Evolutionary conservation across 2,888 invertebrate genomes (phyloP).

Genomic region (Nasonovia ribisnigri): DNA sequence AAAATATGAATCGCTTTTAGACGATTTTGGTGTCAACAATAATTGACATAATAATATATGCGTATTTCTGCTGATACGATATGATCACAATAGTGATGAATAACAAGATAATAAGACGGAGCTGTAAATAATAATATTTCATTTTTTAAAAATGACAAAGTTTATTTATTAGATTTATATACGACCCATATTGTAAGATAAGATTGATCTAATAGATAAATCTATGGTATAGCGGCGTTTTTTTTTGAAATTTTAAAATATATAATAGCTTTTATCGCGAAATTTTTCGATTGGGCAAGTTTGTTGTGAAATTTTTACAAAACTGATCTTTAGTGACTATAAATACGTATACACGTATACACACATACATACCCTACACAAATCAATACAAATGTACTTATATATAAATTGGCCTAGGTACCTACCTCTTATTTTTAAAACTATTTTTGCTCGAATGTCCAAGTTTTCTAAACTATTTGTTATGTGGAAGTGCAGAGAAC

Average conservation of each 20-base stretch:
- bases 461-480: too few relatives aligned
- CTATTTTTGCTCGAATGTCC: background rate
- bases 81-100: background rate
- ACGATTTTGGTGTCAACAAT: background rate
- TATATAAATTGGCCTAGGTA: background rate
- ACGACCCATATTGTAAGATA: too few relatives aligned
- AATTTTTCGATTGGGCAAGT: background rate
- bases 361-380: background rate
- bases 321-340: background rate
- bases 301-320: background rate
- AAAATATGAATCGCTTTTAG: background rate
- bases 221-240: too few relatives aligned
- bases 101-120: background rate
- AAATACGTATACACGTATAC: background rate
- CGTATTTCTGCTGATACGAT: background rate
- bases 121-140: too few relatives aligned
- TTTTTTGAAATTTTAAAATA: background rate
- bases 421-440: background rate
- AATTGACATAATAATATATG: background rate
- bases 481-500: too few relatives aligned
- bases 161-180: too few relatives aligned
- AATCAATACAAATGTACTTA: background rate
- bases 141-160: background rate
- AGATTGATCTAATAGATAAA: too few relatives aligned
- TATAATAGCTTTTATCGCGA: background rate